Conservation (phyloP, 2,888 invertebrate genomes). For the Diploptera punctata region DNA sequence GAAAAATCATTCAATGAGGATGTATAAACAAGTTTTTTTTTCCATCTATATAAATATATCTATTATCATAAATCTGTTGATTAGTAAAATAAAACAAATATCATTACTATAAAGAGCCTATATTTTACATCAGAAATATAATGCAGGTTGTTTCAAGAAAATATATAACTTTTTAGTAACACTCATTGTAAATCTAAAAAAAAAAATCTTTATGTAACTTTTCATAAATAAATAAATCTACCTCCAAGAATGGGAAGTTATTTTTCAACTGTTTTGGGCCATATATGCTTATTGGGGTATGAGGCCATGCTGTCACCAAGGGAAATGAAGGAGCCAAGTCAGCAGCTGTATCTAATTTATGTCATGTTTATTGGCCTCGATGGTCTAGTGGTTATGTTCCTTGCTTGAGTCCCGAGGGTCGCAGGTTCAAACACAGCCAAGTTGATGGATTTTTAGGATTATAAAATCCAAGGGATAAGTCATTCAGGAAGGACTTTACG, state of each 20-base stretch:
- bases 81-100: background rate
- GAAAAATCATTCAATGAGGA: constrained; percentile 8
- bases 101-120: constrained; percentile 22
- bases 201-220: constrained; percentile 42
- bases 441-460: too few relatives aligned
- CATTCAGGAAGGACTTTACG: too few relatives aligned
- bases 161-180: constrained; percentile 20
- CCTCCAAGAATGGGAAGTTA: constrained; percentile 53
- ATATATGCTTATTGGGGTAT: too few relatives aligned
- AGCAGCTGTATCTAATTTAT: too few relatives aligned
- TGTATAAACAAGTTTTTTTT: constrained; percentile 29
- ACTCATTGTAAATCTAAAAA: constrained; percentile 39
- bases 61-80: constrained; percentile 26
- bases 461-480: too few relatives aligned
- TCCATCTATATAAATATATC: constrained; percentile 29
- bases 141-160: constrained; percentile 7
- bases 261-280: constrained; percentile 18
- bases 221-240: constrained; percentile 57
- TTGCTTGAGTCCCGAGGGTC: too few relatives aligned
- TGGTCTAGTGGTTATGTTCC: too few relatives aligned
- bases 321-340: too few relatives aligned
- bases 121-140: constrained; percentile 24
- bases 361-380: too few relatives aligned
- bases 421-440: too few relatives aligned
- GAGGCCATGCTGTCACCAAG: too few relatives aligned